Base-by-base conservation (phyloP, 2,113 vertebrate genomes). In the Phyllostomus hastatus region DNA sequence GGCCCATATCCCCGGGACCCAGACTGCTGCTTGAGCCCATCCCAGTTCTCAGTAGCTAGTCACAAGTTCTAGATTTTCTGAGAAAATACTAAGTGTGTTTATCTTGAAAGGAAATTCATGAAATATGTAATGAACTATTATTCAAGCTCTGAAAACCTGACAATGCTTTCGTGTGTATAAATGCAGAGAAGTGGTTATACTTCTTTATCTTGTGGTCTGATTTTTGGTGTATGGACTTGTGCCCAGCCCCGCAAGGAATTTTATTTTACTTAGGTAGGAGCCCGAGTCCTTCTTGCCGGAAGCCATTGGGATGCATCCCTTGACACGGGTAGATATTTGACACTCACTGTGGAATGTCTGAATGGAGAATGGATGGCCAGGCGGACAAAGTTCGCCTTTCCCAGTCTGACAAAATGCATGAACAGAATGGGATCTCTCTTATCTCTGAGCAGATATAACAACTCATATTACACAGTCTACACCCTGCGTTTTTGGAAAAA, bases 1-100 rank as follows among this genome's bases (percentile, higher is more conserved):
- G 14, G 7, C 26, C 17, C 7, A 0, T 16, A 16, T 64, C 50
- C 35, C 43, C 1, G 1, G 67, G 4, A 11, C 43, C 16, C 15
- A 22, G 0, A 57, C 59, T 54, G 26, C 26, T 38, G 48, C 41
- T 8, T 11, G 33, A 35, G 48, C 10, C 57, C 33, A n/a, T 61
- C 70, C 50, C 52, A 69, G 50, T 22, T 79, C 38, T 85, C 72
- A 28, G 2, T 3, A 52, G 46, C 16, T 15, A 89, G 22, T 24
- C 67, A 28, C 5, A 26, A 76, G 41, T 50, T 28, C 38, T 26
- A 59, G 33, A 33, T 85, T 78, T 91, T 59, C 72, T 33, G 41
- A 41, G 15, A 84, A 59, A 90, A 78, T 70, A 43, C 22, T 78
- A 38, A 48, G 15, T 90, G 9, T 16, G n/a, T 57, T 67, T 52